Conservation (phyloP, 2,888 invertebrate genomes). For the Lasiommata megera region DNA sequence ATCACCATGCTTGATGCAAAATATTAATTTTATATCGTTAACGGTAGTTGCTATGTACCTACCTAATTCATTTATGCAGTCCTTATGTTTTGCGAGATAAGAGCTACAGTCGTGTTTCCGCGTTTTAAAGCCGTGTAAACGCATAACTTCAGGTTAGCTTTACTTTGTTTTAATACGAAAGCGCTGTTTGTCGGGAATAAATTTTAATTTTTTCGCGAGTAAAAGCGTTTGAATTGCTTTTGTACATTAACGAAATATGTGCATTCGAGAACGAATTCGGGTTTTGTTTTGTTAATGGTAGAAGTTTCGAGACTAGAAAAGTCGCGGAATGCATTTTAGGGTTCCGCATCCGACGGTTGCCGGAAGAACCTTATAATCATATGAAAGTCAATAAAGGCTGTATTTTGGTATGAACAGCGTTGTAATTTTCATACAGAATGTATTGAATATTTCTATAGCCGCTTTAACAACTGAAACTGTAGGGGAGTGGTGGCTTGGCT, state of each 20-base stretch:
- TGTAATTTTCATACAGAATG: too few species aligned
- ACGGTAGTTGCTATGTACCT: background rate
- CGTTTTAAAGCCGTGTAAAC: slow-evolving; percentile 7
- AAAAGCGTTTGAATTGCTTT: slow-evolving; percentile 19
- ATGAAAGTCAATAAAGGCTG: too few species aligned
- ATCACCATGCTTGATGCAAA: too few species aligned
- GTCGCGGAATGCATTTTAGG: too few species aligned
- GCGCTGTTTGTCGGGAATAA: slow-evolving; percentile 15
- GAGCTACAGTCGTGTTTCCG: slow-evolving; percentile 1
- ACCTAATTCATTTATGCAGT: background rate
- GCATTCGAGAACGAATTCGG: slow-evolving; percentile 1
- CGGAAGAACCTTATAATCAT: too few species aligned
- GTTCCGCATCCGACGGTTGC: too few species aligned
- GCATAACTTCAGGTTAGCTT: slow-evolving; percentile 17
- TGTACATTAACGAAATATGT: slow-evolving; percentile 15
- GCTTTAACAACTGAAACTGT: too few species aligned
- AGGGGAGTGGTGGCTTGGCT: too few species aligned
- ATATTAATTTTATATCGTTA: background rate
- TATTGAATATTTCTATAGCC: too few species aligned
- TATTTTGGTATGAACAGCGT: too few species aligned
- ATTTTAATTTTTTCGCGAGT: slow-evolving; percentile 19
- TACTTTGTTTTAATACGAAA: slow-evolving; percentile 22
- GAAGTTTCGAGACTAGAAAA: too few species aligned
- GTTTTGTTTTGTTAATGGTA: background rate
- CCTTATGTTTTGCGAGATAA: slow-evolving; percentile 2